Base-by-base conservation (phyloP, 2,797 vertebrate genomes). In the Saguinus oedipus region DNA sequence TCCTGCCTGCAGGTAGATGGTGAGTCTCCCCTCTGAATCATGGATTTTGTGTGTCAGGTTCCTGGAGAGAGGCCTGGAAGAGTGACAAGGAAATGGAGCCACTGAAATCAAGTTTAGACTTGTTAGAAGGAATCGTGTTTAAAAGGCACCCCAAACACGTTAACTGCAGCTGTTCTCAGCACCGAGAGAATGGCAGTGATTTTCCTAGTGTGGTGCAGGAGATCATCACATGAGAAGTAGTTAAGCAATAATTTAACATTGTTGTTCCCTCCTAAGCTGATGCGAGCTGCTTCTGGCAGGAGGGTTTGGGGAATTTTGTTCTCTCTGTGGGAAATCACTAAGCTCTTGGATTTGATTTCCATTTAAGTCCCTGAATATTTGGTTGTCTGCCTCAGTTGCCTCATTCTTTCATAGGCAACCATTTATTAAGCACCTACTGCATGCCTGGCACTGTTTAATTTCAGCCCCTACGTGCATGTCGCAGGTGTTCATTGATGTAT, bases 231-330 rank as follows among this genome's bases (percentile, higher is more conserved):
- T 0, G 44, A 93, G 95, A 79, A 88, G 90, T 55, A 76, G 95
- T 95, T 94, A 87, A 70, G 96, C 33, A 61, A 33, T 94, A 89
- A 96, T 96, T 97, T 96, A 96, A 92, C 86, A 86, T 39, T n/a
- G 95, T 86, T 93, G 92, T 94, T 92, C 89, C 5, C 2, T 72
- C 6, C 4, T 22, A 61, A 91, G 79, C 53, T 46, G 90, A 85
- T 26, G 72, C 0, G 12, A 79, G 88, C 96, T 72, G 68, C 93
- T 72, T 82, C 96, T 96, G 70, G 81, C 27, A 55, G 90, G 70
- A 95, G 74, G 80, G 48, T 53, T 87, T 76, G 72, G 80, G 64
- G 78, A 61, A 78, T 42, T 82, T 95, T 80, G 64, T 91, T 82
- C 55, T 96, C 75, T 94, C 90, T 10, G 42, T 93, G 92, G 93